Percentiles rank a stretch among this genome's conserved stretches.
Evolutionary conservation across 2,888 invertebrate species (phyloP).

Genomic region (Pyrrhia umbra): DNA sequence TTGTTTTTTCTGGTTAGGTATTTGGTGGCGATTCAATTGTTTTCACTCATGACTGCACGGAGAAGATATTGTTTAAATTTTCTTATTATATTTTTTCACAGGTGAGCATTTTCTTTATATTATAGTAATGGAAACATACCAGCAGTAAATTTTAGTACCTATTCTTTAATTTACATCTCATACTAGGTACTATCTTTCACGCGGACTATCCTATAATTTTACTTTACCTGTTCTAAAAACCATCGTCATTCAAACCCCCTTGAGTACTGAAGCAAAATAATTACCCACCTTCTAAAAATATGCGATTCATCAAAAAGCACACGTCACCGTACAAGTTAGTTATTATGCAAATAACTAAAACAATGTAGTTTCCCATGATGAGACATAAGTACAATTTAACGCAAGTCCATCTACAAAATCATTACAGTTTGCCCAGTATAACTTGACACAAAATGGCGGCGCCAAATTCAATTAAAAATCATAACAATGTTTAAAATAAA

Average conservation of each 20-base stretch:
- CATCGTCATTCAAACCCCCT: too few species aligned
- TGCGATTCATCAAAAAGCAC: constrained; percentile 8
- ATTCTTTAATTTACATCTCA: too few species aligned
- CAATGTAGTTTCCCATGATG: constrained; percentile 56
- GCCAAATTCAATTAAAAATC: not conserved
- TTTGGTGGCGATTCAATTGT: not conserved
- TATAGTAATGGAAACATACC: too few species aligned
- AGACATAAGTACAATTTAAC: constrained; percentile 47
- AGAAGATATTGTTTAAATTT: not conserved
- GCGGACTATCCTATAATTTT: too few species aligned
- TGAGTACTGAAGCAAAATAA: not conserved
- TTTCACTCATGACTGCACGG: not conserved
- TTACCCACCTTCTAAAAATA: not conserved
- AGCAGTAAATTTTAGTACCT: too few species aligned
- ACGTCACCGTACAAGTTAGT: constrained; percentile 24
- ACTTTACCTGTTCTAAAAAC: too few species aligned
- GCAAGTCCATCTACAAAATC: constrained; percentile 42
- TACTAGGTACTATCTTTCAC: too few species aligned
- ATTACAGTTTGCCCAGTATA: constrained; percentile 6
- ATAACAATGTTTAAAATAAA: not conserved
- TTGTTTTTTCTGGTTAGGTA: not conserved
- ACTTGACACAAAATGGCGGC: constrained; percentile 7
- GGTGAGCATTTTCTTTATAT: too few species aligned
- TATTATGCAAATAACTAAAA: constrained; percentile 47
- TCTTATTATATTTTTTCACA: too few species aligned